Conservation (phyloP, 2,888 invertebrate genomes). For the Aleiodes testaceus region DNA sequence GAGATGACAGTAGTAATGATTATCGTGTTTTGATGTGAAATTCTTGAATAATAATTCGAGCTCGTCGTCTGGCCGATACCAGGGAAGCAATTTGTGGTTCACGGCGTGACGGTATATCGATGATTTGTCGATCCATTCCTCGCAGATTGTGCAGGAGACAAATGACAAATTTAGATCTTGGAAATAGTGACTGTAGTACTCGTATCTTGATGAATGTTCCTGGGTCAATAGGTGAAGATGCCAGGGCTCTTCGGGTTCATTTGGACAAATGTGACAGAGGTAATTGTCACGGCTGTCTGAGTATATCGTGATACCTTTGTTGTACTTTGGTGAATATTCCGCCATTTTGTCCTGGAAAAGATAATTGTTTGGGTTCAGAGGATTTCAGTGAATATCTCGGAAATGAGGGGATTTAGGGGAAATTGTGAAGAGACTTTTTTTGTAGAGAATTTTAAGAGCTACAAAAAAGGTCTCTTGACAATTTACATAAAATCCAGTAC, state of each 20-base stretch:
- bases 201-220: background rate
- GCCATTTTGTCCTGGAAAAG: no score
- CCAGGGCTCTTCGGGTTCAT: background rate
- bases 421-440: no score
- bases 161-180: background rate
- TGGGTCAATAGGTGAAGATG: background rate
- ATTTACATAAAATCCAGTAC: no score
- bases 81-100: background rate
- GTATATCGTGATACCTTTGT: no score
- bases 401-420: no score
- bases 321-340: no score
- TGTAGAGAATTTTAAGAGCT: no score
- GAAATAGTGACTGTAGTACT: background rate
- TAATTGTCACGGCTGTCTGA: no score
- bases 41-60: background rate
- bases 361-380: no score
- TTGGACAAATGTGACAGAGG: background rate
- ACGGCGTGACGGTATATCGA: background rate
- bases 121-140: background rate
- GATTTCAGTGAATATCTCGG: no score
- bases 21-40: background rate
- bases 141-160: background rate
- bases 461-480: no score
- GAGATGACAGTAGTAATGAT: constrained; percentile 19
- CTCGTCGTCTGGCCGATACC: background rate